Percentiles rank a stretch among this genome's conserved stretches.
Evolutionary conservation across 2,797 vertebrate genomes (phyloP).

Genomic region (Platalea minor): DNA sequence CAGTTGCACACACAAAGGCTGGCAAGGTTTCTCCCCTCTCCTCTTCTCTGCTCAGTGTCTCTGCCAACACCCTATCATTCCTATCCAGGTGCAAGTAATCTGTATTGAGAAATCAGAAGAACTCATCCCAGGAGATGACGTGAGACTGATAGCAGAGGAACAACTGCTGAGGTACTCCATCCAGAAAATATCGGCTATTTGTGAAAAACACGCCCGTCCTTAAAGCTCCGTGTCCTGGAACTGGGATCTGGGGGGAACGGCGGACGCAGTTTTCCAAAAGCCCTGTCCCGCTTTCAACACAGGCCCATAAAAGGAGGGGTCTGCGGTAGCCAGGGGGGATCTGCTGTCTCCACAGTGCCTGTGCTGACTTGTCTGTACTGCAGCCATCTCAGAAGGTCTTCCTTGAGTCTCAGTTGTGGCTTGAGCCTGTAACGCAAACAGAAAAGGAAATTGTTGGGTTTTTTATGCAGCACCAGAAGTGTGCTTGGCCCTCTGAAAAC

Average conservation of each 20-base stretch:
- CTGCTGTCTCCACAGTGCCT: not conserved
- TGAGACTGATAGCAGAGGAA: not conserved
- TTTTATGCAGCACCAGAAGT: not conserved
- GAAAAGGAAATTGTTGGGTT: not conserved
- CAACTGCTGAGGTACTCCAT: not conserved
- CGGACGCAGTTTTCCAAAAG: not conserved
- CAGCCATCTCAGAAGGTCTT: not conserved
- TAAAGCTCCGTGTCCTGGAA: not conserved
- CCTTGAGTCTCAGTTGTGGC: not conserved
- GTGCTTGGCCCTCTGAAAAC: not conserved
- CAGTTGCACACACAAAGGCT: conserved; percentile 55
- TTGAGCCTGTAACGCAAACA: not conserved
- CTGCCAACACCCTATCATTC: conserved; percentile 41
- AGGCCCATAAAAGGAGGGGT: not conserved
- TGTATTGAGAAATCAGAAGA: conserved; percentile 41
- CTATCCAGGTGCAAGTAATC: conserved; percentile 52
- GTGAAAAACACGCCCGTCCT: not conserved
- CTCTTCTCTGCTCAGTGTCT: not conserved
- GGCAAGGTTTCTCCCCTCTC: conserved; percentile 28
- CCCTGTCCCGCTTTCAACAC: not conserved
- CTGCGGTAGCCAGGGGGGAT: not conserved
- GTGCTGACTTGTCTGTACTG: not conserved
- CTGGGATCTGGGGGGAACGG: not conserved
- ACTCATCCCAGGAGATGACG: conserved; percentile 4
- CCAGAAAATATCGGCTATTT: not conserved